These are phyloP conservation scores for Arenaria interpres DNA, from an alignment of 2,113 vertebrate genomes.

Conservation along the genomic window DNA sequence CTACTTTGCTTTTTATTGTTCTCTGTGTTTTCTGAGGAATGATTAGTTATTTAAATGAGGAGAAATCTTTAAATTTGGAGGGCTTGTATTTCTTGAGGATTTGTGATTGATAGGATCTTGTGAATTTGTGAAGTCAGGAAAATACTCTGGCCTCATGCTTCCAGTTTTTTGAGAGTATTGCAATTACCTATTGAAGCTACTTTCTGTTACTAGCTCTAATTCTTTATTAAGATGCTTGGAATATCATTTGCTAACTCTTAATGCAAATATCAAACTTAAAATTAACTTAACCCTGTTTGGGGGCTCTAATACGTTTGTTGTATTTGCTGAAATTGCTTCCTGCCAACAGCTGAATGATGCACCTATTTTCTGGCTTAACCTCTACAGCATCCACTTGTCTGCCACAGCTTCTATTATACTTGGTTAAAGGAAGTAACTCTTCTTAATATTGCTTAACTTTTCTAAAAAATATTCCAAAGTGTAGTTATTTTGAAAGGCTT, in stretches of 20 bases:
- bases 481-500: neutral
- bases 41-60: neutral
- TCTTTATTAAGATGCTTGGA: neutral
- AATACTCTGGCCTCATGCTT: rapidly evolving
- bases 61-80: neutral
- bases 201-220: neutral
- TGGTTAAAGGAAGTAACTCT: neutral
- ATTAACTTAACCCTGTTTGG: neutral
- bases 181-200: neutral
- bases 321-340: neutral
- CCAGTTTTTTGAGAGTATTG: neutral
- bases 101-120: neutral
- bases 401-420: neutral
- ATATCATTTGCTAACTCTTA: neutral
- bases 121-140: neutral
- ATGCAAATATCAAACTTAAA: neutral
- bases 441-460: neutral
- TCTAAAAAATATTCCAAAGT: neutral
- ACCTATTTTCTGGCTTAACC: neutral
- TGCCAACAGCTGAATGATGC: neutral
- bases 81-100: neutral
- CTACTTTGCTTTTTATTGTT: neutral
- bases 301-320: neutral
- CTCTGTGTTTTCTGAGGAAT: neutral
- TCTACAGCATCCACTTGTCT: neutral